Percentiles rank a stretch among this genome's conserved stretches.
These are phyloP conservation scores for Drosophila obscura DNA, from an alignment of 1,140 invertebrate species.

Conservation along the genomic window DNA sequence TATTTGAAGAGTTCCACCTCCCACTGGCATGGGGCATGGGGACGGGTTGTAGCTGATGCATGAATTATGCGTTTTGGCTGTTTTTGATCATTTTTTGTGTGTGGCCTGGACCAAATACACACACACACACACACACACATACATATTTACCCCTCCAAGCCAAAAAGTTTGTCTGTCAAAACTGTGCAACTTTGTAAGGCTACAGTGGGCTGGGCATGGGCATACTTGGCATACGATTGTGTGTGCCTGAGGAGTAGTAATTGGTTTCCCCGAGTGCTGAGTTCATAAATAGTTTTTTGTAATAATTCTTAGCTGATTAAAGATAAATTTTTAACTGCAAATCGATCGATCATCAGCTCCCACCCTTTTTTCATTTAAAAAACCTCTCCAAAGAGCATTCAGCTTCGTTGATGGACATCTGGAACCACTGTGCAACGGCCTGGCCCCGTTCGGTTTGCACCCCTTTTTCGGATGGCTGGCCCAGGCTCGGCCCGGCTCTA, in stretches of 20 bases:
- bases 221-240: neutral
- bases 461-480: constrained; percentile 55
- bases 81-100: constrained; percentile 76
- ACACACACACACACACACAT: neutral
- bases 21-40: neutral
- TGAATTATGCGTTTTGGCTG: constrained; percentile 81
- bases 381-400: constrained; percentile 1
- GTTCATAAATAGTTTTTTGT: too few species aligned
- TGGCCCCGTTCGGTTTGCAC: constrained; percentile 33
- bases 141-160: constrained; percentile 27
- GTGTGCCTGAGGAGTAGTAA: too few species aligned
- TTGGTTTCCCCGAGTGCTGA: too few species aligned
- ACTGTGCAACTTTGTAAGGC: constrained; percentile 43
- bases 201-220: constrained; percentile 37
- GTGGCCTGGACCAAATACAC: neutral
- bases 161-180: constrained; percentile 23
- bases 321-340: too few species aligned
- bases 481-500: constrained; percentile 34
- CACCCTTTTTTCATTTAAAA: neutral
- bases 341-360: too few species aligned
- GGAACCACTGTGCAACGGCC: constrained; percentile 55
- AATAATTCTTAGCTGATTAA: too few species aligned
- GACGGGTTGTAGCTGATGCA: constrained; percentile 67
- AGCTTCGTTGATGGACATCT: constrained; percentile 11
- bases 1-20: constrained; percentile 53